Evolutionary conservation across 2,888 invertebrate species (phyloP), one percentile per base, ranked within the genome.

Genomic region (Melolontha melolontha): DNA sequence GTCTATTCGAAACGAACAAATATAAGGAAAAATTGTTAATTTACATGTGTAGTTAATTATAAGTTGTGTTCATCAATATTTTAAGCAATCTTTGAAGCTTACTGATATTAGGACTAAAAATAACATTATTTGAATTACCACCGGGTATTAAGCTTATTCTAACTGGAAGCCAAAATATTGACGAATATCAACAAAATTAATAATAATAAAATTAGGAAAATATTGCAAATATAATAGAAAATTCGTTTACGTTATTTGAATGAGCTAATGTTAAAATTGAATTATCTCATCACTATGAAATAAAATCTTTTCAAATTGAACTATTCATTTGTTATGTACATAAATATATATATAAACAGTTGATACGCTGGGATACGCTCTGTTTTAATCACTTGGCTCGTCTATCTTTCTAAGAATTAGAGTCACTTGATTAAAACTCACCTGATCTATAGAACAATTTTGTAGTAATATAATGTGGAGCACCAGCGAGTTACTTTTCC

Each of bases 271-370:
- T 52, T 12, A 52, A 34, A 34, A 11, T 12, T 42, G 42, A 11
- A 42, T n/a, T 44, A 16, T n/a, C n/a, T n/a, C n/a, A 6, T 34
- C 8, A 34, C 6, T 2, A 34, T 34, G 29, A 59, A 59, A 44
- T 44, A 59, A 55, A 55, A 44, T 44, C 59, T 59, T 59, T 59
- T 59, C 44, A 59, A 47, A 59, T 59, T 59, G 59, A 59, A 59
- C 59, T 47, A 29, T 59, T 59, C 59, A 59, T 59, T 59, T 59
- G 59, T 59, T 59, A 59, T 44, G 44, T 59, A 47, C 27, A 59
- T 59, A 42, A 42, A 22, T 29, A 42, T 39, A 42, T 39, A 57
- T 57, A 57, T 57, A 59, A 44, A 59, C 42, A 55, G 55, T 40
- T 55, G 27, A 59, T 59, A 6, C 59, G 59, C 59, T 59, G 59